These are phyloP conservation scores for Cossypha heuglini DNA, from an alignment of 2,797 vertebrate species.

Conservation along the genomic window DNA sequence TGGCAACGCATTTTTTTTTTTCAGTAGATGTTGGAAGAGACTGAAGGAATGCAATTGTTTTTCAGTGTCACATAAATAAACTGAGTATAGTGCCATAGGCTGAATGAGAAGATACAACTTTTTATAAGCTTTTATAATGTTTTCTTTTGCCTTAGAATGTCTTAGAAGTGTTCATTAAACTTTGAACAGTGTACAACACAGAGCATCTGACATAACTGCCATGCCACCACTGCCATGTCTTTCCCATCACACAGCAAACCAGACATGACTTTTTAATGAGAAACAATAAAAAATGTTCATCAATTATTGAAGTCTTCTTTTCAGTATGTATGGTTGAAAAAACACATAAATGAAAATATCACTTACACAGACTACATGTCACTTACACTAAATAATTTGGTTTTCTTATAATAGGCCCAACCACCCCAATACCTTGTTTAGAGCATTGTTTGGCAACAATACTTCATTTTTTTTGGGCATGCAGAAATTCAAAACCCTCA, in stretches of 20 bases:
- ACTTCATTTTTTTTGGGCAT: not conserved
- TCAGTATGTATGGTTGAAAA: not conserved
- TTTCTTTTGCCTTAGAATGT: slow-evolving; percentile 33
- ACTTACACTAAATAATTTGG: not conserved
- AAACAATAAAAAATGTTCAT: slow-evolving; percentile 62
- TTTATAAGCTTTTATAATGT: not conserved
- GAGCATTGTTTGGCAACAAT: not conserved
- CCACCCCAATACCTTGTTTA: not conserved
- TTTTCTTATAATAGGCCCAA: not conserved
- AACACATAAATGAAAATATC: not conserved
- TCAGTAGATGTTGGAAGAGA: not conserved
- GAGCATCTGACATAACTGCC: not conserved
- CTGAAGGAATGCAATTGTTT: not conserved
- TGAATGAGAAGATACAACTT: slow-evolving; percentile 15
- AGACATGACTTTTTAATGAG: slow-evolving; percentile 71
- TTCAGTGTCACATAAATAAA: not conserved
- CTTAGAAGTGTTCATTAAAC: slow-evolving; percentile 56
- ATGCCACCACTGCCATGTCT: not conserved
- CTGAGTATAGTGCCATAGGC: not conserved
- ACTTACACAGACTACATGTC: not conserved
- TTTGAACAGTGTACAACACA: slow-evolving; percentile 27
- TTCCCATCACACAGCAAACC: slow-evolving; percentile 36
- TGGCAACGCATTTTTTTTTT: not conserved
- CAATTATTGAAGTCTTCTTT: slow-evolving; percentile 68
- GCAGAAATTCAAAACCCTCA: not conserved